Base-by-base conservation (phyloP, 2,797 vertebrate species). In the Acanthis flammea region DNA sequence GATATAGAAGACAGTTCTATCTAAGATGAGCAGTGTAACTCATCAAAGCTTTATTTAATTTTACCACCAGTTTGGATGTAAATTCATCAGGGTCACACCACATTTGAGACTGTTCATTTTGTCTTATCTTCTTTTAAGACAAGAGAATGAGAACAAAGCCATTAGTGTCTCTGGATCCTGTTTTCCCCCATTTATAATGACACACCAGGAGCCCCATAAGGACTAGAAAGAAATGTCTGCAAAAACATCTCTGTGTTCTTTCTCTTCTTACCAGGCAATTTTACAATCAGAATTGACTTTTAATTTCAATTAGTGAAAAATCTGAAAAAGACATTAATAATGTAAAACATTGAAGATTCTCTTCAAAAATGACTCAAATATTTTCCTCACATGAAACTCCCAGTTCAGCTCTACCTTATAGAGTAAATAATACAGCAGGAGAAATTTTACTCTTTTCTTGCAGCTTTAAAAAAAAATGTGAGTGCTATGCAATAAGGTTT, bases 141-240 rank as follows among this genome's bases (percentile, higher is more conserved):
- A 83, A 76, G 58, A 66, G 48, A 92, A 90, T 50, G 39, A 84
- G 71, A 95, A 71, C 58, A 94, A 94, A 94, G 60, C 42, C 68
- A 73, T 91, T 80, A 94, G 88, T 88, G 81, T 88, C 60, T 65
- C 22, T 3, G 13, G 54, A 88, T 86, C 24, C 39, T 94, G 71
- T 94, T 96, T 95, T 72, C 23, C 63, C 28, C 44, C 16, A 24
- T 37, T 57, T 92, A 54, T 87, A 97, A 94, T 89, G 79, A 85
- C 30, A 47, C 54, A 67, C 44, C 54, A 87, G 44, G 89, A 93
- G 50, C 91, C 65, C 92, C 58, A 73, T 84, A 93, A 95, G 39
- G 37, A 48, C 79, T 83, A 82, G 86, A 94, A 96, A 94, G 41
- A 65, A 94, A 84, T 50, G 33, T 14, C 61, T 86, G 13, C 8